Evolutionary conservation across 2,888 invertebrate genomes (phyloP), one percentile per base, ranked within the genome.

Genomic region (Bembecia ichneumoniformis): DNA sequence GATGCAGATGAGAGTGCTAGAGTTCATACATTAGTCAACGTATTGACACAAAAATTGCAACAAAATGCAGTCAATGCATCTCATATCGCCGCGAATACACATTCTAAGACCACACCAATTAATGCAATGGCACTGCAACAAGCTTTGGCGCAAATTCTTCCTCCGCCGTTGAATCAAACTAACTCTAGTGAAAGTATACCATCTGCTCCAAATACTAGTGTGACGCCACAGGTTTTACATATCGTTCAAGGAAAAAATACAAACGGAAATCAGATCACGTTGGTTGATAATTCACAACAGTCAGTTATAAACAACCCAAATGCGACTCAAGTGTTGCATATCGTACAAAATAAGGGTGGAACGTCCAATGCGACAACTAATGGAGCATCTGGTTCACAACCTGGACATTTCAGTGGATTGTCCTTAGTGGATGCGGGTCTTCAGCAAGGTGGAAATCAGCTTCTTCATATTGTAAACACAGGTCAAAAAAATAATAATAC

Each of bases 1-100:
- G 78, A 80, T 48, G 49, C 63, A 20, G 50, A 63, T 20, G 55
- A 66, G 5, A 67, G 62, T 49, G 62, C 65, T 13, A 65, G 64
- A 60, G 58, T 88, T 7, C 76, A 80, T 28, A 77, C 88, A 14
- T 64, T 89, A 45, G 88, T 87, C 2, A 88, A 89, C 62, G 83
- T 89, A 47, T 62, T 90, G 34, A 83, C 88, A 1, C 88, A 89
- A 57, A 89, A 89, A 62, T 69, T 86, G 34, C 74, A 82, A 35
- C 81, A 88, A 52, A 66, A 66, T 3, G 51, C 60, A 13, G 58
- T 63, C n/a, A 60, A 56, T 34, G 50, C 63, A n/a, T 51, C 60
- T 7, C 73, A 71, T 58, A 56, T 66, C 36, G 51, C 69, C 3
- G 53, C 70, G 28, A 80, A 66, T 51, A 72, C 44, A 11, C 82